Evolutionary conservation across 2,888 invertebrate species (phyloP).

Genomic region (Nemotelus nigrinus): DNA sequence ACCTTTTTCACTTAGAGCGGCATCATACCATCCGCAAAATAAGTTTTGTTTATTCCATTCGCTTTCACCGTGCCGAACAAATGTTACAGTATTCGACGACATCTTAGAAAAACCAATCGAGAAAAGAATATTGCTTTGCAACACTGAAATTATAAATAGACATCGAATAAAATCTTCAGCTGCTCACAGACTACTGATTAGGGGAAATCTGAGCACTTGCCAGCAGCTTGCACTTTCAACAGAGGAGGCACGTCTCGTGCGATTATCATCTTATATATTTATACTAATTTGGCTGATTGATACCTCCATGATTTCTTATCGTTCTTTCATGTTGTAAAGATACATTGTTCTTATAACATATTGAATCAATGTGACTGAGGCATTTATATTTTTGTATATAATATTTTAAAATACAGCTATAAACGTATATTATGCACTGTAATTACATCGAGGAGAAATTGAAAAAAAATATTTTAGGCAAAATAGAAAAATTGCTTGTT

Average conservation of each 20-base stretch:
- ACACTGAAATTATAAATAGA: conserved; percentile 21
- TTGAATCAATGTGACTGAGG: no score
- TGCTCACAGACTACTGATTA: conserved; percentile 21
- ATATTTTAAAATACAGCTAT: no score
- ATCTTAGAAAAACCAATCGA: conserved; percentile 31
- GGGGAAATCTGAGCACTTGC: not conserved
- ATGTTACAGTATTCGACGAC: conserved; percentile 63
- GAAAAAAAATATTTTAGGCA: no score
- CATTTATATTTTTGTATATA: no score
- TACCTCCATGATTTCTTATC: not conserved
- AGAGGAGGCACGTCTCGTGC: conserved; percentile 6
- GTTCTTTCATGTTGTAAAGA: no score
- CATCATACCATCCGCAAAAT: conserved; percentile 80
- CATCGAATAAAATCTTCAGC: not conserved
- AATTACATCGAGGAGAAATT: no score
- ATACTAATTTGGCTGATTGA: conserved; percentile 19
- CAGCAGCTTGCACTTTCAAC: conserved; percentile 17
- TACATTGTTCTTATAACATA: no score
- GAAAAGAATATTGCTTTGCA: not conserved
- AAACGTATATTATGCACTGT: no score
- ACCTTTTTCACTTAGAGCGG: conserved; percentile 76
- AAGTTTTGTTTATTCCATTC: conserved; percentile 79
- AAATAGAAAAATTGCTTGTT: no score
- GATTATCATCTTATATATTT: conserved; percentile 32
- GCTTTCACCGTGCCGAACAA: conserved; percentile 78